Evolutionary conservation across 2,888 invertebrate genomes (phyloP).

Genomic region (Leptinotarsa peninsularis): DNA sequence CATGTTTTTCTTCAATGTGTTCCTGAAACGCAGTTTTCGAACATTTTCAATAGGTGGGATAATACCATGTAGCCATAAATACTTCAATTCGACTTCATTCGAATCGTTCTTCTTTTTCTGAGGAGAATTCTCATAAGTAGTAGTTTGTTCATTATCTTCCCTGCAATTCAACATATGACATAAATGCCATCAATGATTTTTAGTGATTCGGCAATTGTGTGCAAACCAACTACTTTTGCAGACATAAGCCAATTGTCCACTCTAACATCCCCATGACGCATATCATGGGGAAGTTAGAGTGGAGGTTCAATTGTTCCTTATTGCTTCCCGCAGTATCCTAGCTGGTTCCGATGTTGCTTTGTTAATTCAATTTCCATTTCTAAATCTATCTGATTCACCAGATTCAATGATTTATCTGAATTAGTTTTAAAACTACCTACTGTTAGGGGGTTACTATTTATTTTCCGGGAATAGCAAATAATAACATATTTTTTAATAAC

Average conservation of each 20-base stretch:
- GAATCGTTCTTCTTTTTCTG: constrained; percentile 89
- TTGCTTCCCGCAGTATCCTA: constrained; percentile 77
- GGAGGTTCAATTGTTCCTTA: constrained; percentile 76
- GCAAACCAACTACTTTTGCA: constrained; percentile 91
- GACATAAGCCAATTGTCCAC: constrained; percentile 66
- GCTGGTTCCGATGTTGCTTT: constrained; percentile 73
- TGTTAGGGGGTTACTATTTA: too few species aligned
- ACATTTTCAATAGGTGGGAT: constrained; percentile 97
- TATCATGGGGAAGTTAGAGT: constrained; percentile 69
- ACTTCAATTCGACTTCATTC: constrained; percentile 85
- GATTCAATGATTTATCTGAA: too few species aligned
- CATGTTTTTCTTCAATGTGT: constrained; percentile 91
- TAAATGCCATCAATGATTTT: constrained; percentile 96
- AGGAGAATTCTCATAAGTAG: constrained; percentile 81
- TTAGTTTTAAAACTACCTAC: too few species aligned
- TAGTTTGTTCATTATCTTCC: constrained; percentile 84
- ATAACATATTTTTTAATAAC: too few species aligned
- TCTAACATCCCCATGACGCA: constrained; percentile 88
- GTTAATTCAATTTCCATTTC: too few species aligned
- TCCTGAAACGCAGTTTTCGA: constrained; percentile 88
- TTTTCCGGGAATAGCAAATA: too few species aligned
- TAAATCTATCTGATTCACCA: too few species aligned
- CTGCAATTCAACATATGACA: constrained; percentile 92
- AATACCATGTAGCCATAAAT: constrained; percentile 93
- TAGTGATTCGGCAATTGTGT: constrained; percentile 91